phyloP scores from a whole-genome alignment of 37 sponge, comb jelly and placozoan species.

The Cladorhizidae sp. region DNA sequence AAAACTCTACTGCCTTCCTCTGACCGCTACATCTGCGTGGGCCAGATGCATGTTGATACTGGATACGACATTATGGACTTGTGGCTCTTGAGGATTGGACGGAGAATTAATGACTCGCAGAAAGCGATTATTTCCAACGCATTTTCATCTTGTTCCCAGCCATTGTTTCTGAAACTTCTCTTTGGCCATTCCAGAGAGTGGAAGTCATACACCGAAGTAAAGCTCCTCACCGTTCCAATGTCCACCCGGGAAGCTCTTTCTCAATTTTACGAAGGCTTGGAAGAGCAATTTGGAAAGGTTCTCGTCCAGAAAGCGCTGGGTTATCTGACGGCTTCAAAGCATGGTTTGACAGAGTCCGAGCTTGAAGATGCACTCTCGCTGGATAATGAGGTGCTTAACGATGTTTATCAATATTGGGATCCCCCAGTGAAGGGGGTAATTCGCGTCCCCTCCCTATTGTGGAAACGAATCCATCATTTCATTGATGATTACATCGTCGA shows the following conservation, averaged over 20 bases:
- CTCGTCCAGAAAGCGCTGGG: slow-evolving; percentile 45
- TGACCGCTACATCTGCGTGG: slow-evolving; percentile 30
- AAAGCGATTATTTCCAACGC: slow-evolving; percentile 19
- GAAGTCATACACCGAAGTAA: slow-evolving; percentile 54
- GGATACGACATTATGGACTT: slow-evolving; percentile 36
- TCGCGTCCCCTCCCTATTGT: slow-evolving; percentile 59
- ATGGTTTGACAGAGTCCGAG: slow-evolving; percentile 68
- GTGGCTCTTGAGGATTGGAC: slow-evolving; percentile 29
- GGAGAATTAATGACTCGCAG: slow-evolving; percentile 41
- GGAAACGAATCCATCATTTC: slow-evolving; percentile 46
- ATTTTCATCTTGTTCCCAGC: slow-evolving; percentile 44
- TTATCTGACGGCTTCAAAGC: slow-evolving; percentile 59
- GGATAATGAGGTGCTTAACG: slow-evolving; percentile 64
- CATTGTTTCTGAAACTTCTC: slow-evolving; percentile 53
- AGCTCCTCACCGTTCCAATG: neutral
- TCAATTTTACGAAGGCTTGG: slow-evolving; percentile 36
- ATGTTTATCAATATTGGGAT: slow-evolving; percentile 80
- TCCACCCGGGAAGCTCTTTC: slow-evolving; percentile 40
- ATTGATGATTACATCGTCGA: slow-evolving; percentile 58
- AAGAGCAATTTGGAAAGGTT: slow-evolving; percentile 44
- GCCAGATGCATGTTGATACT: slow-evolving; percentile 30
- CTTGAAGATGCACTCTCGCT: slow-evolving; percentile 73
- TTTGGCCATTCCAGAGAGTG: slow-evolving; percentile 53
- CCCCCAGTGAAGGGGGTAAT: slow-evolving; percentile 43
- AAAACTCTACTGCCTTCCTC: slow-evolving; percentile 19